Conservation (phyloP, 2,888 invertebrate genomes). For the Dasysyrphus tricinctus region DNA sequence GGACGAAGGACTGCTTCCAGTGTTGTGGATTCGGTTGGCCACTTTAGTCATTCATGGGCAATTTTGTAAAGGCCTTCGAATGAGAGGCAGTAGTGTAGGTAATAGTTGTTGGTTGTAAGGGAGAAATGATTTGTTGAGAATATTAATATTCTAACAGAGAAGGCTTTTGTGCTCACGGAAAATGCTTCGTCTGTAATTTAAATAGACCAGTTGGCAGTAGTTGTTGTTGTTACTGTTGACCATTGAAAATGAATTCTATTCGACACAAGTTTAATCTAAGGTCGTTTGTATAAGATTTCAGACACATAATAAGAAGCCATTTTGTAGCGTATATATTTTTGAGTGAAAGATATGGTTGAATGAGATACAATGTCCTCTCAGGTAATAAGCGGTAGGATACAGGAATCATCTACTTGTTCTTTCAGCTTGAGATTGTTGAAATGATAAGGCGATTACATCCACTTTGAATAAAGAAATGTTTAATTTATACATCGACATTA, state of each 20-base stretch:
- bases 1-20: slow-evolving; percentile 41
- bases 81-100: not conserved
- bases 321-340: not conserved
- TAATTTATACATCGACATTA: no score
- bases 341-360: not conserved
- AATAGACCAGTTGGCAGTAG: slow-evolving; percentile 2
- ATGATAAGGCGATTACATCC: not conserved
- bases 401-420: not conserved
- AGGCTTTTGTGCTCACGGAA: not conserved
- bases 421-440: not conserved
- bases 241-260: slow-evolving; percentile 8
- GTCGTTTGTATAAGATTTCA: slow-evolving; percentile 15
- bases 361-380: not conserved
- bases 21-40: slow-evolving; percentile 58
- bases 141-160: slow-evolving; percentile 33
- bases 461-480: no score
- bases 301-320: slow-evolving; percentile 1
- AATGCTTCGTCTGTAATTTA: slow-evolving; percentile 20
- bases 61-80: slow-evolving; percentile 38
- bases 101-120: slow-evolving; percentile 18
- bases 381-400: not conserved
- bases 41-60: slow-evolving; percentile 57
- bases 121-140: slow-evolving; percentile 47
- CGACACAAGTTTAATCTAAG: slow-evolving; percentile 2
- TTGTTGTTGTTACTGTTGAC: not conserved